Evolutionary conservation across 2,797 vertebrate species (phyloP).

Genomic region (Vipera latastei): DNA sequence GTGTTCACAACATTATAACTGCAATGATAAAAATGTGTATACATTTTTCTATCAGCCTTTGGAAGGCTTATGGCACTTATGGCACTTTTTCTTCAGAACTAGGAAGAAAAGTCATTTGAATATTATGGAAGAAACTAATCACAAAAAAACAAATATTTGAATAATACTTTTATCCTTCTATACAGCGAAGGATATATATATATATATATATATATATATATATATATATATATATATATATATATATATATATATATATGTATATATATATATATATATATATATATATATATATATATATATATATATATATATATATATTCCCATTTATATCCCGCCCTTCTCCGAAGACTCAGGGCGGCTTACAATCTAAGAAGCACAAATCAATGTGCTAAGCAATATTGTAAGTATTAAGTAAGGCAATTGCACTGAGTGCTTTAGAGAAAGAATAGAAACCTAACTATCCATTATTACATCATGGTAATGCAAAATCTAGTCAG

Average conservation of each 20-base stretch:
- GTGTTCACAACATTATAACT: neutral
- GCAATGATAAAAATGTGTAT: slow-evolving; percentile 15
- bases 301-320: no score
- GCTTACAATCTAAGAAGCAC: no score
- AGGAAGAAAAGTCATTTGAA: neutral
- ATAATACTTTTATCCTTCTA: neutral
- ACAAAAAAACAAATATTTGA: neutral
- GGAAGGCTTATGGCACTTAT: neutral
- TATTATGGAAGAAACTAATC: neutral
- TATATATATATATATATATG: no score
- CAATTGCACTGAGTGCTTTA: neutral
- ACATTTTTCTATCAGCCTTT: neutral
- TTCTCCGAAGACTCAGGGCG: no score
- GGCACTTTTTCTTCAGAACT: neutral
- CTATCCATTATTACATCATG: neutral
- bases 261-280: no score
- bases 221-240: no score
- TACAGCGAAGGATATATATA: neutral
- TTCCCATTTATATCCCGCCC: no score
- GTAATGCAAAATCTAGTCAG: neutral
- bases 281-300: no score
- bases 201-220: no score
- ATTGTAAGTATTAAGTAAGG: neutral
- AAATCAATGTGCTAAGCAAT: no score
- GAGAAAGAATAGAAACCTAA: neutral